Percentiles rank a stretch among this genome's conserved stretches.
Evolutionary conservation across 2,113 vertebrate genomes (phyloP).

Genomic region (Fulmarus glacialis): DNA sequence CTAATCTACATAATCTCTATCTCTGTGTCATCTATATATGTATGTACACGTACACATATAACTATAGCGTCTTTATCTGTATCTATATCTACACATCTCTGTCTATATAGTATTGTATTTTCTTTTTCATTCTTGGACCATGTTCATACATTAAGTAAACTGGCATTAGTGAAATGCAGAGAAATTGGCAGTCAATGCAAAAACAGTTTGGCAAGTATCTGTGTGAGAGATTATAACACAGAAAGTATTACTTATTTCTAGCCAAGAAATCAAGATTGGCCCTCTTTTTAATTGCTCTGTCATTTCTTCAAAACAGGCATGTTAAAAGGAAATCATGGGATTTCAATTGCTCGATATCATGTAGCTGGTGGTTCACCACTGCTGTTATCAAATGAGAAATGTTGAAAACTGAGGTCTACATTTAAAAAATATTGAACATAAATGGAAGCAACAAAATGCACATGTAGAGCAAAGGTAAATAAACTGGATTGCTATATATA

Average conservation of each 20-base stretch:
- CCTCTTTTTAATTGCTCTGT: not conserved
- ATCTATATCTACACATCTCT: not conserved
- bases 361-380: not conserved
- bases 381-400: not conserved
- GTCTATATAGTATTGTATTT: not conserved
- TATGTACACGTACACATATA: not conserved
- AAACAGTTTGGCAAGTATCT: not conserved
- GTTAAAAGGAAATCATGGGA: not conserved
- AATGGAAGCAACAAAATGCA: not conserved
- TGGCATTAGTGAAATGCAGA: not conserved
- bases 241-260: not conserved
- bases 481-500: not conserved
- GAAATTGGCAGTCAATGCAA: not conserved
- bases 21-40: not conserved
- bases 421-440: not conserved
- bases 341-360: not conserved
- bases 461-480: not conserved
- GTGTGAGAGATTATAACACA: not conserved
- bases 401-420: not conserved
- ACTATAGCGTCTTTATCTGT: not conserved
- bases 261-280: not conserved
- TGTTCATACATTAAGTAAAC: not conserved
- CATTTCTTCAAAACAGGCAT: not conserved
- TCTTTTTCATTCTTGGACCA: not conserved
- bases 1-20: not conserved